Evolutionary conservation across 2,113 vertebrate genomes (phyloP), one percentile per base, ranked within the genome.

Genomic region (Thermophis baileyi): DNA sequence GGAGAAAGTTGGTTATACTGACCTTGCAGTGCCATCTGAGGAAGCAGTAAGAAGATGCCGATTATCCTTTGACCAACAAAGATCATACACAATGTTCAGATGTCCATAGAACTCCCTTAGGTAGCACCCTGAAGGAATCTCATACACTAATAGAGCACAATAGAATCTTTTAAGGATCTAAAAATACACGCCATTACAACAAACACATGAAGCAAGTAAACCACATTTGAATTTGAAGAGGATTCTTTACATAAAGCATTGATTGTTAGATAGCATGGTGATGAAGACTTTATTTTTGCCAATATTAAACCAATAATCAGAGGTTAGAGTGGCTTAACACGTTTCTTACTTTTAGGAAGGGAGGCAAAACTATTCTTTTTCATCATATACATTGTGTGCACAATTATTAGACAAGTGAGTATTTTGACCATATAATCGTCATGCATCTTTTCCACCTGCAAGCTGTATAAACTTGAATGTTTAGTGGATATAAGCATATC

Each of bases 11-110:
- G n/a, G 89, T 91, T 27, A 91, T 92, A 98, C 98, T 94, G 16
- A 99, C 99, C 99, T 98, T 95, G 99, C 99, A 74, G 99, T 99
- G 95, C 98, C 98, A 95, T 99, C 99, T 92, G 99, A 99, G 22
- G 99, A 99, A 50, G 99, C 98, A 30, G 99, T 99, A 95, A 99
- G 97, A 93, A 99, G 97, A 30, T 95, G 97, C 0, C 95, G 94
- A 96, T 99, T 98, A 87, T 99, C 98, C 95, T 97, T 98, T 90
- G 98, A 99, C 99, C 99, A 99, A 96, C 98, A 99, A 94, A 99
- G 98, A 95, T 99, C 99, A 96, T 99, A 99, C 27, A 99, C 98
- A 91, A 99, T 98, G 96, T 98, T 99, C 90, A 99, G 98, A 92
- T 99, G 99, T 69, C 99, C 99, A 96, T 97, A 98, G 96, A 99